Evolutionary conservation across 2,113 vertebrate species (phyloP), one percentile per base, ranked within the genome.

Genomic region (Jaculus jaculus): DNA sequence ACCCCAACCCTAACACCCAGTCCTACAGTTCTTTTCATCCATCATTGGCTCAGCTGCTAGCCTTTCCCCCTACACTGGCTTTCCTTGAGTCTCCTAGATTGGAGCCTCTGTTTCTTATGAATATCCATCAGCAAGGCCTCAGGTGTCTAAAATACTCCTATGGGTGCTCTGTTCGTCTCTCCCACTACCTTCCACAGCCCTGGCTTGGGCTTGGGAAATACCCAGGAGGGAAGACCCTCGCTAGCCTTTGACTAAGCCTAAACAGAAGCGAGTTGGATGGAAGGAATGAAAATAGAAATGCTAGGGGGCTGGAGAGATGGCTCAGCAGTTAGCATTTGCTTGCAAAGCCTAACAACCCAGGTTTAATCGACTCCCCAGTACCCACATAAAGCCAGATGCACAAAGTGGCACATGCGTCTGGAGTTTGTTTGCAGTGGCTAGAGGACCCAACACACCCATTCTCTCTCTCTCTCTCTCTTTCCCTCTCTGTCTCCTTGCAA

Each of bases 101-200:
- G 69, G n/a, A 47, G 42, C 15, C 34, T 37, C 74, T 65, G 71
- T 79, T 94, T 95, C 80, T 95, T 80, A 94, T 91, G 93, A 94
- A 94, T 78, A 32, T 58, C 84, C 24, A 21, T 42, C 75, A 15
- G 34, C 51, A 26, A 15, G 4, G 11, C 74, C 81, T 94, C 65
- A 65, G 51, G 71, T 89, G 71, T 87, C 87, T 75, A 72, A 68
- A 58, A 77, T 51, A 60, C 28, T 21, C 16, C 7, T 39, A 7
- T 30, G 16, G 2, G 16, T 68, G 24, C 24, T 61, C 5, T 7
- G 61, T 3, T 47, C 47, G 28, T 61, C 47, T 51, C 47, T 34
- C 60, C 15, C 42, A 61, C 61, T 72, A 80, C 32, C 77, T 88
- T 69, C 30, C 63, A 26, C 12, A 15, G 80, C 65, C 26, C 51